phyloP scores from a whole-genome alignment of 2,797 vertebrate genomes.

The Sebastes trivittatus region DNA sequence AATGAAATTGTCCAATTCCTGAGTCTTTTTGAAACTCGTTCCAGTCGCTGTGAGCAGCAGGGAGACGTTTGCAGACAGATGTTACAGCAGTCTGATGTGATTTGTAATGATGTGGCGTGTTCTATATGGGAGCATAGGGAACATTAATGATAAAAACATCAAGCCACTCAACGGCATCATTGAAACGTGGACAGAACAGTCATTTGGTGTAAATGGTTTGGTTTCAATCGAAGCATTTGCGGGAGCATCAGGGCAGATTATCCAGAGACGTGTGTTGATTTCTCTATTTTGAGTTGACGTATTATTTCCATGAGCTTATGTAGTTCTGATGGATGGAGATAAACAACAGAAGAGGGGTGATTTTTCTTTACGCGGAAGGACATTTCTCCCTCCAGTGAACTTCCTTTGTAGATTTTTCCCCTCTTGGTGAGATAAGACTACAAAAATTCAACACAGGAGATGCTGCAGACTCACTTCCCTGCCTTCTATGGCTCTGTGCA shows the following conservation, averaged over 20 bases:
- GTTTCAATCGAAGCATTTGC: background rate
- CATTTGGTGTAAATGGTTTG: background rate
- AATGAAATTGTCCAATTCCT: conserved; percentile 30
- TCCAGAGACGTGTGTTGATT: background rate
- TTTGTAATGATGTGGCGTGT: conserved; percentile 30
- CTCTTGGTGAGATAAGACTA: conserved; percentile 36
- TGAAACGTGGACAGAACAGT: background rate
- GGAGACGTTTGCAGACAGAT: conserved; percentile 6
- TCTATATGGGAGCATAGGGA: background rate
- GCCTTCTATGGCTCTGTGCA: conserved; percentile 52
- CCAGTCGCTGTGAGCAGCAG: background rate
- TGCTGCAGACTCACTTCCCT: conserved; percentile 6
- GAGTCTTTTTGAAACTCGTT: conserved; percentile 13
- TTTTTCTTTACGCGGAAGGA: background rate
- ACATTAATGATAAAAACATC: conserved; percentile 16
- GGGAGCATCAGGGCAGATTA: background rate
- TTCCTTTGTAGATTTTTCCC: background rate
- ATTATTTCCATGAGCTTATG: background rate
- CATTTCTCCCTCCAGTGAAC: conserved; percentile 13
- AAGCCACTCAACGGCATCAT: background rate
- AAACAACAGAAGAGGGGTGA: background rate
- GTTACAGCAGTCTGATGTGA: conserved; percentile 22
- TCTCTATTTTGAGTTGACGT: background rate
- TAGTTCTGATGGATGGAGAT: background rate
- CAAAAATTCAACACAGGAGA: conserved; percentile 23